Evolutionary conservation across 2,113 vertebrate genomes (phyloP).

Genomic region (Xenus cinereus): DNA sequence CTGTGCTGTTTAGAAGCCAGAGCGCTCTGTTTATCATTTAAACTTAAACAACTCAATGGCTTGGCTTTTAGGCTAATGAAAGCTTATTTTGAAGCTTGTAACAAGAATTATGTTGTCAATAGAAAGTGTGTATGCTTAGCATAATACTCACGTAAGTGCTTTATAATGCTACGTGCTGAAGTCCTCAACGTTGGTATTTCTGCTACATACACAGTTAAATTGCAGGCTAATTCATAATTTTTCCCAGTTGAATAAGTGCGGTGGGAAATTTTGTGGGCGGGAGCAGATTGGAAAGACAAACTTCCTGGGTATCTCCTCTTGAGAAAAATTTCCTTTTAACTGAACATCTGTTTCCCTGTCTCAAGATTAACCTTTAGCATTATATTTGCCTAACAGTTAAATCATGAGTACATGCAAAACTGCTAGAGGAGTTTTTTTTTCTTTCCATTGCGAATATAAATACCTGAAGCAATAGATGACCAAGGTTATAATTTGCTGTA

Average conservation of each 20-base stretch:
- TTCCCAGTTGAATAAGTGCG: slow-evolving; percentile 2
- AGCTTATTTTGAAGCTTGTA: neutral
- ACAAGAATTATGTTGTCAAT: neutral
- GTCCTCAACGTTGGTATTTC: neutral
- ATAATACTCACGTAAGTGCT: neutral
- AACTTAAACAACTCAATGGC: neutral
- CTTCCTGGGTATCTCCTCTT: slow-evolving; percentile 70
- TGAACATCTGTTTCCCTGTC: slow-evolving; percentile 43
- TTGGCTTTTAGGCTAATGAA: neutral
- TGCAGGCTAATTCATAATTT: neutral
- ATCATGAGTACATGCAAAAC: neutral
- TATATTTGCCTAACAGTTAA: slow-evolving; percentile 1
- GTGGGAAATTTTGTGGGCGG: slow-evolving; percentile 51
- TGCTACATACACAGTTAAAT: neutral
- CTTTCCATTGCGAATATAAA: neutral
- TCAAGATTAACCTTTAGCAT: slow-evolving; percentile 43
- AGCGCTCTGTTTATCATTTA: neutral
- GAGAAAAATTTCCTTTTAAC: slow-evolving; percentile 20
- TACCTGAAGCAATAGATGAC: neutral
- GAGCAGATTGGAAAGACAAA: slow-evolving; percentile 48
- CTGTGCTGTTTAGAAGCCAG: neutral
- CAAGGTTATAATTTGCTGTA: neutral
- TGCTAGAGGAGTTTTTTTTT: neutral
- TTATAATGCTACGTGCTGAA: neutral
- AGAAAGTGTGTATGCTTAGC: neutral